Evolutionary conservation across 1,140 invertebrate genomes (phyloP).

Genomic region (Ceratosolen solmsi): DNA sequence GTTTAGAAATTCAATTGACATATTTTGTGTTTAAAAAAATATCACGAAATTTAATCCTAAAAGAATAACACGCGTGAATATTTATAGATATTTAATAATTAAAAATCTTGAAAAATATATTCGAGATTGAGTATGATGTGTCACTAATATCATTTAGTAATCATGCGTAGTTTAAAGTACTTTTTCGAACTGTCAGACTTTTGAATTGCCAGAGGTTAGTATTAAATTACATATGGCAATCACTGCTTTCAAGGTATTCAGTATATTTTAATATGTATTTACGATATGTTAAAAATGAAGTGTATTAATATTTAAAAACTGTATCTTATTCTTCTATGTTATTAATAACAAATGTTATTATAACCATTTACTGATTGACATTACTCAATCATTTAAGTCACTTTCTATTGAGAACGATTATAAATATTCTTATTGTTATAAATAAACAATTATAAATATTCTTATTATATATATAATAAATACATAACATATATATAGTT

Average conservation of each 20-base stretch:
- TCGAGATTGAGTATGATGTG: slow-evolving; percentile 27
- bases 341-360: too few relatives aligned
- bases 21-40: slow-evolving; percentile 19
- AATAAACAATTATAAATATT: too few relatives aligned
- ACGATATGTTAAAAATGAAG: too few relatives aligned
- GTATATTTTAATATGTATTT: slow-evolving; percentile 23
- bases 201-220: slow-evolving; percentile 25
- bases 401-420: too few relatives aligned
- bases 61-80: slow-evolving; percentile 26
- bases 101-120: slow-evolving; percentile 24
- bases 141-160: slow-evolving; percentile 32
- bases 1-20: background rate
- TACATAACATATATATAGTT: too few relatives aligned
- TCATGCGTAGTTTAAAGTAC: slow-evolving; percentile 24
- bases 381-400: too few relatives aligned
- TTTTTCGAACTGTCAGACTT: slow-evolving; percentile 44
- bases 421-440: too few relatives aligned
- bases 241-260: slow-evolving; percentile 13
- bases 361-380: too few relatives aligned
- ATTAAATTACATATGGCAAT: slow-evolving; percentile 25
- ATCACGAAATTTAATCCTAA: slow-evolving; percentile 17
- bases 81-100: slow-evolving; percentile 30
- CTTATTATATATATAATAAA: too few relatives aligned
- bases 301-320: too few relatives aligned
- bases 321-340: too few relatives aligned